Percentiles rank a stretch among this genome's conserved stretches.
Evolutionary conservation across 2,797 vertebrate genomes (phyloP).

Genomic region (Pyrocephalus nanus): DNA sequence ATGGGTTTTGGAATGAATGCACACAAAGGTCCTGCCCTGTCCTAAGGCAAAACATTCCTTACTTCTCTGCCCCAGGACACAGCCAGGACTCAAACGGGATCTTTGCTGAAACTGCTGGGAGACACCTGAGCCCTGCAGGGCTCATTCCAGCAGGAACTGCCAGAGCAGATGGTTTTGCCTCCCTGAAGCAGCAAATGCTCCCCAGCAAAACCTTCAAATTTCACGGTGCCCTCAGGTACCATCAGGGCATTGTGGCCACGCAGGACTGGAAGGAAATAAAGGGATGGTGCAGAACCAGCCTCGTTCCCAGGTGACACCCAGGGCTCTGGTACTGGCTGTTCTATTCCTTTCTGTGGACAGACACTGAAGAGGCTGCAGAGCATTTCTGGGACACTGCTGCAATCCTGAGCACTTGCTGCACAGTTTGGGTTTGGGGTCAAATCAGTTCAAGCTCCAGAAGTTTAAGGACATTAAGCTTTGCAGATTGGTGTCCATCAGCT

Average conservation of each 20-base stretch:
- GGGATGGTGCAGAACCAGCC: not conserved
- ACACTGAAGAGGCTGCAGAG: not conserved
- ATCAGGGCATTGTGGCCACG: not conserved
- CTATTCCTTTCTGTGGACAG: not conserved
- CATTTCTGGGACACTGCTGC: not conserved
- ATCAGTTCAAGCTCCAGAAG: not conserved
- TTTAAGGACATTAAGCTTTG: not conserved
- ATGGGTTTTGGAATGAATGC: not conserved
- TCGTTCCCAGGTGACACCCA: not conserved
- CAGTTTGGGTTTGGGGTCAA: not conserved
- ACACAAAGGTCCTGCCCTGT: not conserved
- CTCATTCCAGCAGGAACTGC: not conserved
- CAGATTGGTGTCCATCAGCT: not conserved
- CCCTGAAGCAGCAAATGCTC: not conserved
- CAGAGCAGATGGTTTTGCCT: not conserved
- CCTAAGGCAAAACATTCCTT: not conserved
- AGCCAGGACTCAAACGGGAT: not conserved
- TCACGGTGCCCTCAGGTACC: not conserved
- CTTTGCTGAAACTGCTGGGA: not conserved
- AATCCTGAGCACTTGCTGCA: not conserved
- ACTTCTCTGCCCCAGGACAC: not conserved
- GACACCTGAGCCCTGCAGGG: not conserved
- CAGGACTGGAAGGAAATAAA: not conserved
- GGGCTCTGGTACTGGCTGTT: not conserved
- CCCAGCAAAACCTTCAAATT: not conserved